Evolutionary conservation across 2,113 vertebrate genomes (phyloP).

Genomic region (Macaca mulatta): DNA sequence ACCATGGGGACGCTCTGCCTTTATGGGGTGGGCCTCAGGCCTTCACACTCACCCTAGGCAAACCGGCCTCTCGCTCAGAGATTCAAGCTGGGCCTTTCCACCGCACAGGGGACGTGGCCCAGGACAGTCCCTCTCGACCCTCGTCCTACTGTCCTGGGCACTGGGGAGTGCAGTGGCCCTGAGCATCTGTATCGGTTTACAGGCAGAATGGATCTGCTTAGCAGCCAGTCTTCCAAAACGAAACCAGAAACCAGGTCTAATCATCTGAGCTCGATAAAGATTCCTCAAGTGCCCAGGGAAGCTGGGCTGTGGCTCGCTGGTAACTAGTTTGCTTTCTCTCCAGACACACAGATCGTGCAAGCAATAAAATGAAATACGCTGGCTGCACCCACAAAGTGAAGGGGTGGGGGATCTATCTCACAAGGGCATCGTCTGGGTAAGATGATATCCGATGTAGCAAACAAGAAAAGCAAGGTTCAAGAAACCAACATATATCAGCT

Average conservation of each 20-base stretch:
- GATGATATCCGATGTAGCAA: conserved; percentile 61
- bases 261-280: conserved; percentile 79
- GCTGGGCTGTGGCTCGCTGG: not conserved
- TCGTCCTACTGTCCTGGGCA: not conserved
- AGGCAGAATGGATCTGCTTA: conserved; percentile 72
- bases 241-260: conserved; percentile 84
- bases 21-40: not conserved
- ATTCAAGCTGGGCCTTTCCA: not conserved
- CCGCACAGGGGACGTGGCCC: not conserved
- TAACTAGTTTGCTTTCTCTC: conserved; percentile 43
- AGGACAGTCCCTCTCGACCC: not conserved
- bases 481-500: conserved; percentile 59
- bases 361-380: not conserved
- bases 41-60: not conserved
- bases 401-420: conserved; percentile 25
- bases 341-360: not conserved
- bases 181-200: conserved; percentile 31
- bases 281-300: conserved; percentile 70
- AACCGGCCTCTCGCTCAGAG: not conserved
- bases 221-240: conserved; percentile 78
- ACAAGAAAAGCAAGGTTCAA: conserved; percentile 57
- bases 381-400: not conserved
- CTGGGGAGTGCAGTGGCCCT: not conserved
- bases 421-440: conserved; percentile 62
- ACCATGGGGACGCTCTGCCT: not conserved